These are phyloP conservation scores for Decapterus maruadsi DNA, from an alignment of 2,797 vertebrate species.

Conservation along the genomic window DNA sequence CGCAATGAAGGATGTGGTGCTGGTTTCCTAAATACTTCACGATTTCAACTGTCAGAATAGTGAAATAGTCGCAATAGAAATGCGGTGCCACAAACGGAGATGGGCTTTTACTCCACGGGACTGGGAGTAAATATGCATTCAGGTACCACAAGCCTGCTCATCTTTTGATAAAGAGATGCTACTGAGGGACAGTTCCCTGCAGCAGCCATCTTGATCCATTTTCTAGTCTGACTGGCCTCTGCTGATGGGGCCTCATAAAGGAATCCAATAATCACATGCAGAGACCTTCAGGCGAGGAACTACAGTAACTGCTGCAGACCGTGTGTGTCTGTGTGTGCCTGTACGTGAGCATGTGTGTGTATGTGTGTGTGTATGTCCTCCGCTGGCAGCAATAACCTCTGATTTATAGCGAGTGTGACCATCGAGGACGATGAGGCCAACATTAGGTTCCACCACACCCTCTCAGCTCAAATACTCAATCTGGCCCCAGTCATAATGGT, in stretches of 20 bases:
- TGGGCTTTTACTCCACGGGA: conserved; percentile 20
- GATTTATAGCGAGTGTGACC: conserved; percentile 74
- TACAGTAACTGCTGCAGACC: conserved; percentile 63
- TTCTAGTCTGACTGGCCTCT: conserved; percentile 74
- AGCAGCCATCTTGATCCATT: conserved; percentile 74
- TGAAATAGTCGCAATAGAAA: conserved; percentile 23
- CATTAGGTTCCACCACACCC: conserved; percentile 72
- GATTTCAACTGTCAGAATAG: neutral
- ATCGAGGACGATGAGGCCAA: conserved; percentile 75
- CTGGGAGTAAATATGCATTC: conserved; percentile 59
- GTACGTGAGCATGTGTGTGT: conserved; percentile 10
- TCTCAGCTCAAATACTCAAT: conserved; percentile 71
- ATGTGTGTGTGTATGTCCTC: conserved; percentile 47
- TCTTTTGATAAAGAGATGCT: conserved; percentile 68
- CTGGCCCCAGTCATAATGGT: conserved; percentile 50
- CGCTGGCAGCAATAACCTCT: conserved; percentile 66
- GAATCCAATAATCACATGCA: conserved; percentile 81
- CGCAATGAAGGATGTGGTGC: neutral
- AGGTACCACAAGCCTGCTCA: conserved; percentile 50
- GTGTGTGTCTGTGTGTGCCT: conserved; percentile 13
- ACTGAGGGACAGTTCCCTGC: conserved; percentile 64
- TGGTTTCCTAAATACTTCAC: conserved; percentile 11
- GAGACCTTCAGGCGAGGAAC: conserved; percentile 75
- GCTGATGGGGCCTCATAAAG: conserved; percentile 79
- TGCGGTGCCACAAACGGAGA: conserved; percentile 31